These are phyloP conservation scores for Agrotis clavis DNA, from an alignment of 2,888 invertebrate species.

Conservation along the genomic window DNA sequence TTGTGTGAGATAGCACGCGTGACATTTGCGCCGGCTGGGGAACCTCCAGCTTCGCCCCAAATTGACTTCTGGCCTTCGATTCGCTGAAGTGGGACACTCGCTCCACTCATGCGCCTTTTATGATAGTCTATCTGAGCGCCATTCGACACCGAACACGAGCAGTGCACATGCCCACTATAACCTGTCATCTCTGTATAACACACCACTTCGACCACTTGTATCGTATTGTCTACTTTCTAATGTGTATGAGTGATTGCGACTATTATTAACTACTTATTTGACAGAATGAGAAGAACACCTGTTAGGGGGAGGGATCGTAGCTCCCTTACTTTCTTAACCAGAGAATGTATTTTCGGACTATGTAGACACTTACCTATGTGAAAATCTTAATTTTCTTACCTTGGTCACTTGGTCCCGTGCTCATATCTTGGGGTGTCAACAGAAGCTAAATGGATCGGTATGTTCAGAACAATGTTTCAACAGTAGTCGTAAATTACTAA, in stretches of 20 bases:
- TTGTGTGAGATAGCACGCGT: constrained; percentile 79
- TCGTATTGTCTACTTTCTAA: constrained; percentile 68
- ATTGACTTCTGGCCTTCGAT: constrained; percentile 84
- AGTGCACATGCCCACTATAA: constrained; percentile 67
- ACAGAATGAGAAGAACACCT: constrained; percentile 32
- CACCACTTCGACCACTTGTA: constrained; percentile 52
- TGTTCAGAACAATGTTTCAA: not conserved
- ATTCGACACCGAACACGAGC: constrained; percentile 70
- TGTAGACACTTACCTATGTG: not conserved
- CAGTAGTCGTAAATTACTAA: not conserved
- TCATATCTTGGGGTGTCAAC: not conserved
- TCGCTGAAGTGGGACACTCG: constrained; percentile 78
- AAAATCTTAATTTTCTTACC: not conserved
- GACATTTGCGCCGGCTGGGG: constrained; percentile 81
- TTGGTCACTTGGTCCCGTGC: too few species aligned
- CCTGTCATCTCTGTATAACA: constrained; percentile 65
- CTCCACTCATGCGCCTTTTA: constrained; percentile 72
- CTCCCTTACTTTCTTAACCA: not conserved
- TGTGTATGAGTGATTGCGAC: constrained; percentile 46
- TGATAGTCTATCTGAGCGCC: constrained; percentile 68
- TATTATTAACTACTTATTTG: constrained; percentile 36
- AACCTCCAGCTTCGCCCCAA: constrained; percentile 81
- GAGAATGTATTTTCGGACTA: constrained; percentile 1
- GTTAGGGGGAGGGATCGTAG: not conserved
- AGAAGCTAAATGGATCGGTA: not conserved